These are phyloP conservation scores for Babylonia areolata DNA, from an alignment of 1,140 invertebrate genomes.

Conservation along the genomic window DNA sequence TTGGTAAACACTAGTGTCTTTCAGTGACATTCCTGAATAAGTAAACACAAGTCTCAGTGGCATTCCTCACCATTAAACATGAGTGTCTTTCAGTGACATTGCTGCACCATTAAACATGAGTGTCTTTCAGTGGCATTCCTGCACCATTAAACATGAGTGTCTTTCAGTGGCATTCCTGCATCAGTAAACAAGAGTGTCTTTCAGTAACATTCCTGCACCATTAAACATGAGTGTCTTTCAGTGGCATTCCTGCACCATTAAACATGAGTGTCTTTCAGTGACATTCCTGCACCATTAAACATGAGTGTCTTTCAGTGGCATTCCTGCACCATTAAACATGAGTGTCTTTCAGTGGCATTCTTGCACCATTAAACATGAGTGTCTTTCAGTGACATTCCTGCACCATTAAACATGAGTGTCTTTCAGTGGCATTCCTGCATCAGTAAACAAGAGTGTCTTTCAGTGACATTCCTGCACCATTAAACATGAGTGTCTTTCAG, in stretches of 20 bases:
- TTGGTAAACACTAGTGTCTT: no score
- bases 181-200: slow-evolving; percentile 86
- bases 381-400: slow-evolving; percentile 84
- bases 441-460: slow-evolving; percentile 87
- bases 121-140: slow-evolving; percentile 84
- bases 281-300: no score
- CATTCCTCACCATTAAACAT: no score
- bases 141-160: no score
- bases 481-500: slow-evolving; percentile 86
- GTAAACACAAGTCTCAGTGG: no score
- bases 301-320: slow-evolving; percentile 85
- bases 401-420: no score
- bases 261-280: slow-evolving; percentile 85
- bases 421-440: slow-evolving; percentile 83
- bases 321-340: no score
- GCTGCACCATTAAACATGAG: no score
- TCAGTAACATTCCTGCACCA: slow-evolving; percentile 84
- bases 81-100: slow-evolving; percentile 84
- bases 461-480: slow-evolving; percentile 84
- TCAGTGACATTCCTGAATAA: slow-evolving; percentile 84
- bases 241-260: slow-evolving; percentile 82
- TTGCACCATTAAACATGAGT: no score
- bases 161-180: slow-evolving; percentile 84
- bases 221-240: slow-evolving; percentile 87
- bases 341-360: slow-evolving; percentile 84